Base-by-base conservation (phyloP, 1,140 invertebrate species). In the Drosophila grimshawi region DNA sequence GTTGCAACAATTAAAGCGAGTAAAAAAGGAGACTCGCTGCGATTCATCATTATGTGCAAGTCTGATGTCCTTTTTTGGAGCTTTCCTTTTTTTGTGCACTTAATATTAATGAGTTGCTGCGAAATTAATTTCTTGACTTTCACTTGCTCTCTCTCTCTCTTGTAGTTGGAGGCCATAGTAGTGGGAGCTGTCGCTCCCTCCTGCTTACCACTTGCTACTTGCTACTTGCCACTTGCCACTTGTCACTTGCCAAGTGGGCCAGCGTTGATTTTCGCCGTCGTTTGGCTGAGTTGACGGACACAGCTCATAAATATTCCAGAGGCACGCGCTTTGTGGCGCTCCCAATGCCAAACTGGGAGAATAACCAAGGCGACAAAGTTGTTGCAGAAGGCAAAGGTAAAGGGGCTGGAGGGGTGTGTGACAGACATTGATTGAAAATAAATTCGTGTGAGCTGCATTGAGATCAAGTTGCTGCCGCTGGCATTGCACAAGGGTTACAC, bases 41-140 rank as follows among this genome's bases (percentile, higher is more conserved):
- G 19, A 19, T 51, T 52, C 78, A 19, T 78, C 80, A 83, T 86
- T 80, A 80, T 88, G 82, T 62, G 71, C 71, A 68, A 62, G 71
- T 68, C 71, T 57, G 41, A 68, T 74, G 43, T 66, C 80, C 83
- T 83, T 88, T 83, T 88, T 88, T 73, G 79, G 85, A 19, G 73
- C 62, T 64, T 65, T 55, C n/a, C n/a, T 8, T 41, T 41, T 3
- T 10, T 41, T 41, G 8, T 66, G 62, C 80, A 89, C 85, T 83
- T 83, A 88, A 88, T 88, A 88, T 88, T 88, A 88, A 88, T 88
- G 83, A 88, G 80, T 88, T 80, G 77, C 77, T 80, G 76, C 60
- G 70, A 88, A 89, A 88, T 89, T 88, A 88, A 88, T 88, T 88
- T 88, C 73, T 78, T 77, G 80, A 89, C 83, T 88, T 88, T 88